These are phyloP conservation scores for Centropus bengalensis DNA, from an alignment of 2,113 vertebrate genomes.

Conservation along the genomic window DNA sequence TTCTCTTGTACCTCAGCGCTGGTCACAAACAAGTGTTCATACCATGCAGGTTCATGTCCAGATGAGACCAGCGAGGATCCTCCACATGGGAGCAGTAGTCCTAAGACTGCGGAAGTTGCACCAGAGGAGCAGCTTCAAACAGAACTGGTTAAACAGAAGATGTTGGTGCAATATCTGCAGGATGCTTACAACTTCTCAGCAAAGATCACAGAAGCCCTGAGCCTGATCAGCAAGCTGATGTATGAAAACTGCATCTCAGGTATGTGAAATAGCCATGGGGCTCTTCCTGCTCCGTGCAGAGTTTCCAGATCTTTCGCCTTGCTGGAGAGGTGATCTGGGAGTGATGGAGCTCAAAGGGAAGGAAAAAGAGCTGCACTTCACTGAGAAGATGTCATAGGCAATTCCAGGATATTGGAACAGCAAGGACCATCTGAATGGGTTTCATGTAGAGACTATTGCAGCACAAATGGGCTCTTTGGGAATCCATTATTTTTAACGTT, in stretches of 20 bases:
- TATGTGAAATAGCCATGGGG: conserved; percentile 29
- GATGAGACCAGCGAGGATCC: neutral
- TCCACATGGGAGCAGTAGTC: neutral
- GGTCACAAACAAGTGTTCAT: neutral
- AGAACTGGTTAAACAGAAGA: conserved; percentile 88
- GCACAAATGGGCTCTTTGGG: neutral
- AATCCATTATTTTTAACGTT: neutral
- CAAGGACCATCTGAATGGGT: neutral
- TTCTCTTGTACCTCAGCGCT: neutral
- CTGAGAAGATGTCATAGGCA: neutral
- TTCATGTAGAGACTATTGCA: neutral
- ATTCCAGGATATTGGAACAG: neutral
- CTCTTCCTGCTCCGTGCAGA: neutral
- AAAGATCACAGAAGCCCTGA: conserved; percentile 89
- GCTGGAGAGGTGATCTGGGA: neutral
- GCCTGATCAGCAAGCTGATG: conserved; percentile 88
- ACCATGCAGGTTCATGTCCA: neutral
- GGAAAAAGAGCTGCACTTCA: neutral
- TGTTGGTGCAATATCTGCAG: conserved; percentile 93
- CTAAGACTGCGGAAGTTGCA: conserved; percentile 6
- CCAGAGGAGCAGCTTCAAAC: neutral
- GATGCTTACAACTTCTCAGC: conserved; percentile 89
- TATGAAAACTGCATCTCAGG: conserved; percentile 91
- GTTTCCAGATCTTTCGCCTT: neutral
- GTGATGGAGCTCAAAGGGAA: neutral